Evolutionary conservation across 2,113 vertebrate genomes (phyloP).

Genomic region (Podarcis raffonei): DNA sequence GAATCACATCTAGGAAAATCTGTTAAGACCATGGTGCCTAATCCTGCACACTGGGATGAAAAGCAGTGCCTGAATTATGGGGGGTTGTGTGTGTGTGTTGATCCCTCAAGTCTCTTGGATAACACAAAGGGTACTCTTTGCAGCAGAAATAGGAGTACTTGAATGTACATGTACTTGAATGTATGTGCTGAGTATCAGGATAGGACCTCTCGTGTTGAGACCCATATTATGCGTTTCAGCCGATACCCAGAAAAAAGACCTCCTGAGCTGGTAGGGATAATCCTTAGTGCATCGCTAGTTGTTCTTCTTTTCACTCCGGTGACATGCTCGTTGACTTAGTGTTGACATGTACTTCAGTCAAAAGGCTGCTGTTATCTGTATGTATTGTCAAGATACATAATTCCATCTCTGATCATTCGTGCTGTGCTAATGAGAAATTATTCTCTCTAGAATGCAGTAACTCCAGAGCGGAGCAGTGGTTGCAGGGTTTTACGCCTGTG

Average conservation of each 20-base stretch:
- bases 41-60: neutral
- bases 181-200: too few species aligned
- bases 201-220: neutral
- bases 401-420: conserved; percentile 1
- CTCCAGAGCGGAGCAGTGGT: neutral
- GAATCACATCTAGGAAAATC: neutral
- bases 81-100: neutral
- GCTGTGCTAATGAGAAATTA: conserved; percentile 13
- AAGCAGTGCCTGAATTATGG: neutral
- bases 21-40: neutral
- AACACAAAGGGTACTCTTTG: too few species aligned
- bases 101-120: neutral
- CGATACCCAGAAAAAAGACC: neutral
- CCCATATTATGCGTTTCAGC: too few species aligned
- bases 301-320: neutral
- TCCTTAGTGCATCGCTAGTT: neutral
- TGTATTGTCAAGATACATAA: conserved; percentile 13
- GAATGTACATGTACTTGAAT: neutral
- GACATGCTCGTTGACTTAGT: neutral
- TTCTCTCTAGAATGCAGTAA: neutral
- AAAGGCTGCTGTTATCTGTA: neutral
- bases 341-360: conserved; percentile 10
- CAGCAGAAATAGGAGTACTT: neutral
- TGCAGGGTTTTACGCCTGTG: neutral
- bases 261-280: neutral